Conservation (phyloP, 2,888 invertebrate species). For the Cephus spinipes region DNA sequence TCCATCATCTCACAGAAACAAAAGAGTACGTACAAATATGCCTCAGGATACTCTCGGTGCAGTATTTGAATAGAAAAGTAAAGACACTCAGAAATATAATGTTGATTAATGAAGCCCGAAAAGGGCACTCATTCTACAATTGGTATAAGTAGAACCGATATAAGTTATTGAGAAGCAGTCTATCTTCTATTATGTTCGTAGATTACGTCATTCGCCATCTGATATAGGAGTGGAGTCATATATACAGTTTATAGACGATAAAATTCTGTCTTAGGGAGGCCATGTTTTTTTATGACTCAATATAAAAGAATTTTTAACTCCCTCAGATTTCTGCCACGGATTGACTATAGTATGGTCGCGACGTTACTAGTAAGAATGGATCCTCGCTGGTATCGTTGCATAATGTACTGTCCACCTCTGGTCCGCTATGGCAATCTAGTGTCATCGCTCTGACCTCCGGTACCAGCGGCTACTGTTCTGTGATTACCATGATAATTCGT, state of each 20-base stretch:
- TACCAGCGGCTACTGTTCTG: conserved; percentile 47
- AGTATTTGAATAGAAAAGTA: background rate
- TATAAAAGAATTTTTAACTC: background rate
- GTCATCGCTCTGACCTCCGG: conserved; percentile 48
- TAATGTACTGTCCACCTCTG: conserved; percentile 36
- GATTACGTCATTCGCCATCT: background rate
- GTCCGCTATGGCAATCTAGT: conserved; percentile 40
- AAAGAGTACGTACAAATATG: background rate
- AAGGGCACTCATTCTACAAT: background rate
- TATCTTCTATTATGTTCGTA: background rate
- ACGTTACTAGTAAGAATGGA: background rate
- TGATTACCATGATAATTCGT: conserved; percentile 58
- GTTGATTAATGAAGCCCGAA: background rate
- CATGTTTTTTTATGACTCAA: background rate
- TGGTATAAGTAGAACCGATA: background rate
- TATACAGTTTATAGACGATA: background rate
- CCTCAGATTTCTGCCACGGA: background rate
- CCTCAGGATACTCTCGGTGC: background rate
- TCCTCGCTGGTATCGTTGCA: background rate
- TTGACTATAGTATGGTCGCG: background rate
- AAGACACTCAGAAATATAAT: background rate
- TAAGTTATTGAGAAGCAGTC: background rate
- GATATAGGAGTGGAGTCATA: background rate
- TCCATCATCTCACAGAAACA: background rate
- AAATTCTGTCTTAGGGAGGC: background rate